Evolutionary conservation across 1,140 invertebrate genomes (phyloP), one percentile per base, ranked within the genome.

Genomic region (Meloidogyne hapla): DNA sequence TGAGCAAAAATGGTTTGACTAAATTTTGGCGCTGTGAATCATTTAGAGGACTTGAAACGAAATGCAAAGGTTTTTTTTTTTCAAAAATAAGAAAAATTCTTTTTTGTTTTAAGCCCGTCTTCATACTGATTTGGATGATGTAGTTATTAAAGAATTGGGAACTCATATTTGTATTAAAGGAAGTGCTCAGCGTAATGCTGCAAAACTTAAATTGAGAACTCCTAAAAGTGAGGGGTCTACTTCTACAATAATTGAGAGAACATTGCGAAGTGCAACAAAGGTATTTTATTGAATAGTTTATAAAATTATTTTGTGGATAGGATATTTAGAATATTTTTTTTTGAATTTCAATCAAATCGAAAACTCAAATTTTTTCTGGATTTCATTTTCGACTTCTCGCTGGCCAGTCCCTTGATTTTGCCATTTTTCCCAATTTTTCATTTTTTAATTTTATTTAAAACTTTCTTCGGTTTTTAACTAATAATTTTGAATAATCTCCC

Each of bases 1-100:
- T 48, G 25, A 70, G 69, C 61, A 48, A 23, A 26, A 70, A 61
- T 61, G 61, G 61, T 38, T 26, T 56, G 69, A 18, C 45, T 15
- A 70, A 48, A 70, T 21, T 70, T 48, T 70, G 69, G 69, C 69
- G 69, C 45, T 70, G 69, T 56, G 69, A 70, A 28, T 23, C 61
- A 28, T 40, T 70, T 61, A 70, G 25, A 26, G 45, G 45, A 21
- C 69, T 18, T 61, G 28, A n/a, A 23, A 48, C 38, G 13, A 69
- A 38, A 38, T 69, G 67, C 67, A 21, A 48, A 48, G 67, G 67
- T 69, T 13, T 21, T 42, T 25, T 65, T 18, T 65, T n/a, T 65
- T 15, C 4, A 38, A 38, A n/a, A 38, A 65, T 28, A 40, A 8
- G 45, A 25, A 26, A 26, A 10, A 38, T 38, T 13, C 8, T 69